These are phyloP conservation scores for Timandra comae DNA, from an alignment of 2,888 invertebrate species.

Conservation along the genomic window DNA sequence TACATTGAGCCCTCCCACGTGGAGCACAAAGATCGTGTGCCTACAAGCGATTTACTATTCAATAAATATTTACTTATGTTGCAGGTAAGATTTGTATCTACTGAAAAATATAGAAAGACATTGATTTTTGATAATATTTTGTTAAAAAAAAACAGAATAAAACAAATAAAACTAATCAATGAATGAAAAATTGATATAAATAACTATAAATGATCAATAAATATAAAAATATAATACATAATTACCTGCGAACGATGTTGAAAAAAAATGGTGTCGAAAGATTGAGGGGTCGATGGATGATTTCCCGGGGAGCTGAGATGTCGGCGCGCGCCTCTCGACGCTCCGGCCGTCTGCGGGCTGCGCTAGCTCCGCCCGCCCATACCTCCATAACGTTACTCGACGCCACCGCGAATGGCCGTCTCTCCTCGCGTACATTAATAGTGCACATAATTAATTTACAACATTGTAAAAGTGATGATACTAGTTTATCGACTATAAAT, in stretches of 20 bases:
- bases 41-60: not conserved
- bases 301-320: constrained; percentile 41
- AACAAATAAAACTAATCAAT: constrained; percentile 1
- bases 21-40: not conserved
- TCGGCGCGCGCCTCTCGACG: constrained; percentile 46
- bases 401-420: constrained; percentile 61
- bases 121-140: too few relatives aligned
- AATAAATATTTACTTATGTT: too few relatives aligned
- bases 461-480: constrained; percentile 74
- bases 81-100: too few relatives aligned
- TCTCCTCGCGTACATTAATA: too few relatives aligned
- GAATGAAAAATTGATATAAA: constrained; percentile 16
- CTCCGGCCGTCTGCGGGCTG: constrained; percentile 27
- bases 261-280: constrained; percentile 26
- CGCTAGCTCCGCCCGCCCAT: constrained; percentile 58
- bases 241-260: constrained; percentile 21
- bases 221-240: constrained; percentile 16
- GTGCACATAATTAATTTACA: constrained; percentile 71
- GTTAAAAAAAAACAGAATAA: too few relatives aligned
- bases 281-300: constrained; percentile 33
- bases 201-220: constrained; percentile 11
- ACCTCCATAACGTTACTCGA: constrained; percentile 46
- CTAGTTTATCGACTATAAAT: constrained; percentile 73
- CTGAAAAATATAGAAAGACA: too few relatives aligned
- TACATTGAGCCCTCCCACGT: not conserved